Evolutionary conservation across 1,140 invertebrate genomes (phyloP).

Genomic region (Doryteuthis pealeii): DNA sequence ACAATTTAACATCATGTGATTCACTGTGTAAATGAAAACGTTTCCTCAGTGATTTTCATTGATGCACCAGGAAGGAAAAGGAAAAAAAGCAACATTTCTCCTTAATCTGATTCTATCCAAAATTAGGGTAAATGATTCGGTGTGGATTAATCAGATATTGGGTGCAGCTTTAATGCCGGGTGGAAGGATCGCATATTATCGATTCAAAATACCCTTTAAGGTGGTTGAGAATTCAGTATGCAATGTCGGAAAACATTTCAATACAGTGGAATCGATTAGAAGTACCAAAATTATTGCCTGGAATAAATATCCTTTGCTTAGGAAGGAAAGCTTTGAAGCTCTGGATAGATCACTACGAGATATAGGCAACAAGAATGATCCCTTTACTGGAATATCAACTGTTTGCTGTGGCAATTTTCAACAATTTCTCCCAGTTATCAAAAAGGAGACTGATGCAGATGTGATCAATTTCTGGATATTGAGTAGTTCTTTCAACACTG

Average conservation of each 20-base stretch:
- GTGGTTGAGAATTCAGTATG: no score
- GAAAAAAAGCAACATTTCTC: background rate
- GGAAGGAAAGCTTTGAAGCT: constrained; percentile 7
- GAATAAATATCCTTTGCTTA: background rate
- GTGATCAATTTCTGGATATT: no score
- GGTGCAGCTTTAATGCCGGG: background rate
- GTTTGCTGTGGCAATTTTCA: background rate
- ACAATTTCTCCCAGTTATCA: background rate
- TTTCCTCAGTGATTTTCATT: no score
- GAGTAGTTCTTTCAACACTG: no score
- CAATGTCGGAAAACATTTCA: no score
- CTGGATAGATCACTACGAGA: background rate
- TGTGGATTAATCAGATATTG: background rate
- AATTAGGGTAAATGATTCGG: background rate
- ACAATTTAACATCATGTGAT: no score
- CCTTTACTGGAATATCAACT: background rate
- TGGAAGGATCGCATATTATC: constrained; percentile 1
- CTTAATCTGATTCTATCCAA: background rate
- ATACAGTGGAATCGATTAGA: background rate
- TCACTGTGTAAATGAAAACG: no score
- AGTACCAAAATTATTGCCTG: background rate
- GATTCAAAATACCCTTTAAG: background rate
- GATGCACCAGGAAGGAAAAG: no score
- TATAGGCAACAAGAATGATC: background rate
- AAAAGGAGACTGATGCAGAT: no score